Evolutionary conservation across 2,113 vertebrate species (phyloP).

Genomic region (Mobula hypostoma): DNA sequence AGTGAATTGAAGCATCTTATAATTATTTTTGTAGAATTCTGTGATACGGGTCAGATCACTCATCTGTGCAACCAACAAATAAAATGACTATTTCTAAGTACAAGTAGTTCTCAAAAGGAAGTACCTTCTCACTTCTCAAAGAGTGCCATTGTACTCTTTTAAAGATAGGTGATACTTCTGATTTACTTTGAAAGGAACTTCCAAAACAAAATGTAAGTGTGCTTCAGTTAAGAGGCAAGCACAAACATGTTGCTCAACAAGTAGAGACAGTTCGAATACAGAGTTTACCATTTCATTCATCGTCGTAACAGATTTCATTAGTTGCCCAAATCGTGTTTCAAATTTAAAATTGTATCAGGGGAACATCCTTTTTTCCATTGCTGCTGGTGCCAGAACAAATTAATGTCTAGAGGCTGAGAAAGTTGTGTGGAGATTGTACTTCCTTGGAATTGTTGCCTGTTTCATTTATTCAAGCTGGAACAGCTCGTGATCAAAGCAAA

Average conservation of each 20-base stretch:
- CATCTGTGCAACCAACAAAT: not conserved
- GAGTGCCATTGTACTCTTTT: not conserved
- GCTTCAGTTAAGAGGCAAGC: not conserved
- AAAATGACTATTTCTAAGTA: not conserved
- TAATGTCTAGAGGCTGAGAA: not conserved
- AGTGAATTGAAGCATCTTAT: not conserved
- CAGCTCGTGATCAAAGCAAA: not conserved
- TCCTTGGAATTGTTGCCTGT: not conserved
- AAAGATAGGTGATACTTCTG: not conserved
- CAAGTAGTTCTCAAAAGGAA: not conserved
- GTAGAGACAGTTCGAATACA: not conserved
- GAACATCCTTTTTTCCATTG: not conserved
- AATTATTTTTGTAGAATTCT: not conserved
- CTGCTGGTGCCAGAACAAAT: not conserved
- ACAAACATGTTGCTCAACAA: not conserved
- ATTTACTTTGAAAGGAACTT: not conserved
- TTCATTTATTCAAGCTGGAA: not conserved
- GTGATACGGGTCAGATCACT: not conserved
- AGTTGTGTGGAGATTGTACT: not conserved
- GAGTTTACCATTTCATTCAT: not conserved
- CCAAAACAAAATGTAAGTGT: not conserved
- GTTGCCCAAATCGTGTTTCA: not conserved
- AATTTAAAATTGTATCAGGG: not conserved
- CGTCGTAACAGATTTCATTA: not conserved
- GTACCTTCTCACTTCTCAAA: not conserved